phyloP scores from a whole-genome alignment of 2,888 invertebrate species.

The Himalopsyche japonica region DNA sequence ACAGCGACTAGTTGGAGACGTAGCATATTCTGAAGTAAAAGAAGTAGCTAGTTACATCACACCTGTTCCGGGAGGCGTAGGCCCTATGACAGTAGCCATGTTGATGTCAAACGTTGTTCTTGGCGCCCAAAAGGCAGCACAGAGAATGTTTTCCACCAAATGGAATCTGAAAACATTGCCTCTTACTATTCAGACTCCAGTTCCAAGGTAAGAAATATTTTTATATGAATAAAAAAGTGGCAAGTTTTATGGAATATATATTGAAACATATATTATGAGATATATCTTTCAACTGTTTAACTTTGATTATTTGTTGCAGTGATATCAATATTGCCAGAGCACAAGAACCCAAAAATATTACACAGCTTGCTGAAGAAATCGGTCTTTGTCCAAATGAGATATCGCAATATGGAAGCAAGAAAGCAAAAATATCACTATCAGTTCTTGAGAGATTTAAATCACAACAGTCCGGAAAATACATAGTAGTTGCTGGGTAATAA shows the following conservation, averaged over 20 bases:
- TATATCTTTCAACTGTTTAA: not conserved
- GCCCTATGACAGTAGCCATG: conserved; percentile 99
- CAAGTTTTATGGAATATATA: no score
- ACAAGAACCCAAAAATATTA: conserved; percentile 85
- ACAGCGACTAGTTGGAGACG: conserved; percentile 91
- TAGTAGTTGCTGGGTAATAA: conserved; percentile 89
- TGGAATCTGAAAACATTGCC: conserved; percentile 77
- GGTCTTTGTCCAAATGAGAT: conserved; percentile 81
- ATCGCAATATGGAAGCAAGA: conserved; percentile 88
- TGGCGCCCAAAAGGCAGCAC: conserved; percentile 71
- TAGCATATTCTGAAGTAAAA: conserved; percentile 80
- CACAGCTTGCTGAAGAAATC: conserved; percentile 78
- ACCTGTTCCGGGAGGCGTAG: conserved; percentile 96
- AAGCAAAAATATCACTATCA: conserved; percentile 88
- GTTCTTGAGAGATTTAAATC: conserved; percentile 75
- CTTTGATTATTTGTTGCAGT: conserved; percentile 50
- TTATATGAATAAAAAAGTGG: not conserved
- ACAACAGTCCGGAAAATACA: conserved; percentile 81
- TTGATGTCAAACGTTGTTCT: conserved; percentile 92
- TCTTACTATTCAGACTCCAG: conserved; percentile 68
- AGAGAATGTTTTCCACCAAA: conserved; percentile 58
- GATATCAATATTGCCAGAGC: conserved; percentile 90
- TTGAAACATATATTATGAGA: not conserved
- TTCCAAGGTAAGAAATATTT: conserved; percentile 71
- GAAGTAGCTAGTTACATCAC: conserved; percentile 86